phyloP scores from a whole-genome alignment of 2,797 vertebrate genomes.

The Naso thynnoides region DNA sequence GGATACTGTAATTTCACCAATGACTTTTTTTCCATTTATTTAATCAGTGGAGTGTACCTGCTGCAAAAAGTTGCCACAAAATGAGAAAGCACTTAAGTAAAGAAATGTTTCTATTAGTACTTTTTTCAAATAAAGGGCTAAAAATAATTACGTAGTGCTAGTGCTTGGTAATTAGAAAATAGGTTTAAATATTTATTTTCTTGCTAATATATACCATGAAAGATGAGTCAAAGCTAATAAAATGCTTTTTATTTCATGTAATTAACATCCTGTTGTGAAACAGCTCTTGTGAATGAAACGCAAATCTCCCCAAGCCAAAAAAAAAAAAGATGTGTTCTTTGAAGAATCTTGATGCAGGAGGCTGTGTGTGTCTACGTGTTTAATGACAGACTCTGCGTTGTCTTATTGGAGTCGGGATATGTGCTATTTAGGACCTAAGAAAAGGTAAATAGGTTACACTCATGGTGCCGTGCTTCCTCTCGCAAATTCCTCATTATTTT shows the following conservation, averaged over 20 bases:
- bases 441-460: constrained; percentile 82
- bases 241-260: background rate
- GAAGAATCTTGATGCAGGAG: constrained; percentile 12
- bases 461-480: constrained; percentile 63
- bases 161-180: background rate
- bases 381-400: constrained; percentile 59
- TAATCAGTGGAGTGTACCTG: background rate
- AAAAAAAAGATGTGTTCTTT: background rate
- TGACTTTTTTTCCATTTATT: constrained; percentile 18
- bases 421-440: constrained; percentile 76
- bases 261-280: constrained; percentile 15
- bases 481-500: constrained; percentile 84
- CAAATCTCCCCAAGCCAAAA: constrained; percentile 73
- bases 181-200: background rate
- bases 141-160: background rate
- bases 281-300: constrained; percentile 76
- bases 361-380: constrained; percentile 55
- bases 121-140: background rate
- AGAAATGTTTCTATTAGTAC: background rate
- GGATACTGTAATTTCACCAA: constrained; percentile 12
- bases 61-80: background rate
- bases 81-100: background rate
- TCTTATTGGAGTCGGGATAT: constrained; percentile 61
- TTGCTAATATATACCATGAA: background rate
- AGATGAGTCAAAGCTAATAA: background rate